A percentile compares a stretch with the other conserved stretches of the same genome.
These are phyloP conservation scores for Rhinogobio ventralis DNA, from an alignment of 2,797 vertebrate genomes.

Conservation along the genomic window DNA sequence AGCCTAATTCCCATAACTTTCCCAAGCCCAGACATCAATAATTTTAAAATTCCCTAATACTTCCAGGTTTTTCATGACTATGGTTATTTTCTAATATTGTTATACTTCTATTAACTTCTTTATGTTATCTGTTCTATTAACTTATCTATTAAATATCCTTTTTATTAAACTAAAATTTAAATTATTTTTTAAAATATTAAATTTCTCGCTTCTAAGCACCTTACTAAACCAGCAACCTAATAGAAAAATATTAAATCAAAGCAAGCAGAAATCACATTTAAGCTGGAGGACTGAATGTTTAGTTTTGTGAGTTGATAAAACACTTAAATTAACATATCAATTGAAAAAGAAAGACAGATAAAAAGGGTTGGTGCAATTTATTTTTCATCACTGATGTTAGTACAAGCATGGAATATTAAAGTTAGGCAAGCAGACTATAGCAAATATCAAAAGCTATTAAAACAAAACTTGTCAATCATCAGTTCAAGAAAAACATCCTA, in stretches of 20 bases:
- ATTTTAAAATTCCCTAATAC: too few species aligned
- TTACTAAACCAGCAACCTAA: not conserved
- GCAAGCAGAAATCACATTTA: not conserved
- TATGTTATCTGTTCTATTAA: not conserved
- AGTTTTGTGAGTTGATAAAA: not conserved
- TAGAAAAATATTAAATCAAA: not conserved
- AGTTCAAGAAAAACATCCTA: slow-evolving; percentile 5
- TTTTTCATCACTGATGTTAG: slow-evolving; percentile 31
- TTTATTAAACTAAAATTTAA: not conserved
- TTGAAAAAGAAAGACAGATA: not conserved
- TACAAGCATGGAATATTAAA: slow-evolving; percentile 22
- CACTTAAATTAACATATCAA: not conserved
- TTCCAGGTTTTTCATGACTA: too few species aligned
- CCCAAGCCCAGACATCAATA: too few species aligned
- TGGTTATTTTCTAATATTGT: not conserved
- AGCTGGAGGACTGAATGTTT: not conserved
- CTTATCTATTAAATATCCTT: not conserved
- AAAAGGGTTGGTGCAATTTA: not conserved
- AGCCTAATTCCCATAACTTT: too few species aligned
- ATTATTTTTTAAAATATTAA: not conserved
- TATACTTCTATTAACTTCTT: not conserved
- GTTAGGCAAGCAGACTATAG: slow-evolving; percentile 11
- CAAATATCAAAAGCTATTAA: slow-evolving; percentile 3
- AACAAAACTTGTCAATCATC: slow-evolving; percentile 20
- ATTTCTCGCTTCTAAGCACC: not conserved